Conservation (phyloP, 2,113 vertebrate genomes). For the Pluvialis apricaria region DNA sequence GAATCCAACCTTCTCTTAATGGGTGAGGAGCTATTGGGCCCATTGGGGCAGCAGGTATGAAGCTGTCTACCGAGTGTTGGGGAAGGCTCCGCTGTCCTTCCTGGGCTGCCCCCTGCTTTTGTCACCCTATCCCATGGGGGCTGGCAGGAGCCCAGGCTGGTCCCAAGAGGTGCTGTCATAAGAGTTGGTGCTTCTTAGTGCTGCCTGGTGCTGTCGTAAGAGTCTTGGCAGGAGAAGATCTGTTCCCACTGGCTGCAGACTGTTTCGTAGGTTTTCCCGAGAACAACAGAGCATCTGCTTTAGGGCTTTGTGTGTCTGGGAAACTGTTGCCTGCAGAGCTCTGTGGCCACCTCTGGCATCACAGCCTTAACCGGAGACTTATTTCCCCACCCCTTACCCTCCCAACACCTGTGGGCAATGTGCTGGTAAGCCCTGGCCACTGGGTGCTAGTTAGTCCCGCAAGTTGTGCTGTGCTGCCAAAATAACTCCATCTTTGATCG, state of each 20-base stretch:
- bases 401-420: background rate
- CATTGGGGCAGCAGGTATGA: background rate
- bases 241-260: background rate
- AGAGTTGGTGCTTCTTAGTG: background rate
- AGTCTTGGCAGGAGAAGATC: background rate
- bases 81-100: background rate
- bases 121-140: rapidly evolving
- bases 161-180: rapidly evolving
- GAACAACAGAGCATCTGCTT: background rate
- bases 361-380: background rate
- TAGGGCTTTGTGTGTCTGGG: background rate
- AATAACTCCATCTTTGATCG: background rate
- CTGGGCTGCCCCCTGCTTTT: background rate
- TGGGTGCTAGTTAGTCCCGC: background rate
- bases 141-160: background rate
- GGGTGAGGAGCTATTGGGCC: background rate
- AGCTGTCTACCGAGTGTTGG: background rate
- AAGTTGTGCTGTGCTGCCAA: background rate
- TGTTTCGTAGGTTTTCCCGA: background rate
- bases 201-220: rapidly evolving
- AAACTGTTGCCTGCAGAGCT: background rate
- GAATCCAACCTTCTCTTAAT: background rate
- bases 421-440: background rate
- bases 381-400: too few species aligned
- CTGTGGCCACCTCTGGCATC: background rate